A percentile compares a stretch with the other conserved stretches of the same genome.
These are phyloP conservation scores for Mirounga angustirostris DNA, from an alignment of 2,113 vertebrate species.

Conservation along the genomic window DNA sequence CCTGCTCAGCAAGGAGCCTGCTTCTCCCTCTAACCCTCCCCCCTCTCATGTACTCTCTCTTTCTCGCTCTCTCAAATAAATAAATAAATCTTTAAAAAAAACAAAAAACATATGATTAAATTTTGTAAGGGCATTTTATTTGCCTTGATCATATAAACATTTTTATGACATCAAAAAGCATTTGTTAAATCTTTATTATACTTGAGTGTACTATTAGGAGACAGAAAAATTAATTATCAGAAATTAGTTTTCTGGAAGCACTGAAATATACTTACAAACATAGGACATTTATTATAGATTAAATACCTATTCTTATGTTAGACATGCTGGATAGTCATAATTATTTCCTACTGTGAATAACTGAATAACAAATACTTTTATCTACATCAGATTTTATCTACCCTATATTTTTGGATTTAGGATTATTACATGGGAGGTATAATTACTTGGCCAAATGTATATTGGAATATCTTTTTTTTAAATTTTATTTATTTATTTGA, in stretches of 20 bases:
- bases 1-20: no score
- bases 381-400: slow-evolving; percentile 12
- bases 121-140: neutral
- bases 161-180: neutral
- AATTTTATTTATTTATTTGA: neutral
- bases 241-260: neutral
- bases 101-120: neutral
- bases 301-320: neutral
- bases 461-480: neutral
- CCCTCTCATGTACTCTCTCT: no score
- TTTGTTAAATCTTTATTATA: neutral
- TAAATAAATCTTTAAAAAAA: no score
- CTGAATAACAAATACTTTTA: neutral
- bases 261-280: neutral
- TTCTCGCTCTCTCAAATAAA: no score
- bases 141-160: neutral
- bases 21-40: no score
- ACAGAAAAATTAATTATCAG: neutral
- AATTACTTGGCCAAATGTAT: neutral
- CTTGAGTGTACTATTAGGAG: neutral
- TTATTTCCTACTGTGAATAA: neutral
- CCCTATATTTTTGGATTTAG: neutral
- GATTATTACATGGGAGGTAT: neutral
- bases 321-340: neutral
- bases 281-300: neutral